Evolutionary conservation across 2,113 vertebrate species (phyloP).

Genomic region (Elachura formosa): DNA sequence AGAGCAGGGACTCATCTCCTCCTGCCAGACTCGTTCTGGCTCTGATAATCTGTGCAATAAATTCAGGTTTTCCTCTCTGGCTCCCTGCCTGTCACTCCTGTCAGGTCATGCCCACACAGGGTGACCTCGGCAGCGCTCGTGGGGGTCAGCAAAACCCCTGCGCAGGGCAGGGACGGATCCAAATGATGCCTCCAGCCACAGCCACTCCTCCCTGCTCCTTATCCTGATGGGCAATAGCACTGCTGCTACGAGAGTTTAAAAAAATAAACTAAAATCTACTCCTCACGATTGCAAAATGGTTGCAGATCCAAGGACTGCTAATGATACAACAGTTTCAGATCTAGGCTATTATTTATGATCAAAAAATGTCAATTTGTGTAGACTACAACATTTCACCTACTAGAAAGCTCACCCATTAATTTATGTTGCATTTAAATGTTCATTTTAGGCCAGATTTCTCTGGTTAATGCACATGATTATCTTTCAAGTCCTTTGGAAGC

Average conservation of each 20-base stretch:
- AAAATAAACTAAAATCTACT: background rate
- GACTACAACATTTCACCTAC: constrained; percentile 32
- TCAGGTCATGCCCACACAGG: background rate
- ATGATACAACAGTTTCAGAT: constrained; percentile 19
- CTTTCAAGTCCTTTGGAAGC: constrained; percentile 29
- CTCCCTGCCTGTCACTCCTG: background rate
- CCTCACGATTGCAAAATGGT: background rate
- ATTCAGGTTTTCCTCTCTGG: background rate
- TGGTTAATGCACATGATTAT: constrained; percentile 10
- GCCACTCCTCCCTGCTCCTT: background rate
- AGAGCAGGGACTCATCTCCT: background rate
- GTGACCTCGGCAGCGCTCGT: background rate
- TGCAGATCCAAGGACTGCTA: background rate
- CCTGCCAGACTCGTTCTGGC: background rate
- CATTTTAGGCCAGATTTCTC: constrained; percentile 9
- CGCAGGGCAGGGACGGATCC: background rate
- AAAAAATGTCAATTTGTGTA: constrained; percentile 37
- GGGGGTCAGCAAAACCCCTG: background rate
- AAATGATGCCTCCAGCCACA: background rate
- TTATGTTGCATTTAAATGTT: constrained; percentile 41
- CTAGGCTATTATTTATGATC: constrained; percentile 41
- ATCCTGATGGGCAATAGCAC: background rate
- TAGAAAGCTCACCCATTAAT: constrained; percentile 34
- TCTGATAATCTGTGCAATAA: fast-evolving
- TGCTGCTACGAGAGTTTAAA: background rate